These are phyloP conservation scores for Lithophane semibrunnea DNA, from an alignment of 2,888 invertebrate species.

Conservation along the genomic window DNA sequence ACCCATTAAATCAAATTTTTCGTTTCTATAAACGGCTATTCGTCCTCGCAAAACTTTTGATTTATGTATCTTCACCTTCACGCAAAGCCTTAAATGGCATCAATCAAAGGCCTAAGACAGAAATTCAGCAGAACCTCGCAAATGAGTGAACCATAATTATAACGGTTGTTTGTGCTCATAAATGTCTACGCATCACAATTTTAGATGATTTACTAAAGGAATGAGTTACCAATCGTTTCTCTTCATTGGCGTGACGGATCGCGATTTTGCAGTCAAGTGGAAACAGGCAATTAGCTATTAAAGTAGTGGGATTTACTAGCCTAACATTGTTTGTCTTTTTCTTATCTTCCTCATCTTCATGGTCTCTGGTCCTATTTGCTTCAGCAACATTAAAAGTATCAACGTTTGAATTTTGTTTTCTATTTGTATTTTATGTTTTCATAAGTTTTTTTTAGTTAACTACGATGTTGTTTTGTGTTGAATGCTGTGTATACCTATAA, in stretches of 20 bases:
- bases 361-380: neutral
- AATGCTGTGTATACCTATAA: no score
- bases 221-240: constrained; percentile 53
- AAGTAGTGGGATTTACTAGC: constrained; percentile 24
- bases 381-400: neutral
- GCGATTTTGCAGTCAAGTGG: constrained; percentile 59
- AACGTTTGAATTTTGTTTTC: no score
- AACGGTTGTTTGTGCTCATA: constrained; percentile 50
- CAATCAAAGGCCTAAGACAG: constrained; percentile 9
- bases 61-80: neutral
- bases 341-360: neutral
- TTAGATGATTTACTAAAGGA: constrained; percentile 50
- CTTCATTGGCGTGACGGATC: constrained; percentile 61
- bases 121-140: constrained; percentile 8
- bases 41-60: neutral
- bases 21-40: neutral
- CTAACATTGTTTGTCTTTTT: constrained; percentile 8
- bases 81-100: neutral
- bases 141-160: constrained; percentile 22
- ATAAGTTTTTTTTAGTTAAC: no score
- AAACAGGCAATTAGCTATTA: constrained; percentile 50
- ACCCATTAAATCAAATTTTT: neutral
- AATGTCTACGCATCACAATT: constrained; percentile 44
- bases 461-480: no score
- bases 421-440: no score